Base-by-base conservation (phyloP, 2,888 invertebrate genomes). In the Trichogramma evanescens region DNA sequence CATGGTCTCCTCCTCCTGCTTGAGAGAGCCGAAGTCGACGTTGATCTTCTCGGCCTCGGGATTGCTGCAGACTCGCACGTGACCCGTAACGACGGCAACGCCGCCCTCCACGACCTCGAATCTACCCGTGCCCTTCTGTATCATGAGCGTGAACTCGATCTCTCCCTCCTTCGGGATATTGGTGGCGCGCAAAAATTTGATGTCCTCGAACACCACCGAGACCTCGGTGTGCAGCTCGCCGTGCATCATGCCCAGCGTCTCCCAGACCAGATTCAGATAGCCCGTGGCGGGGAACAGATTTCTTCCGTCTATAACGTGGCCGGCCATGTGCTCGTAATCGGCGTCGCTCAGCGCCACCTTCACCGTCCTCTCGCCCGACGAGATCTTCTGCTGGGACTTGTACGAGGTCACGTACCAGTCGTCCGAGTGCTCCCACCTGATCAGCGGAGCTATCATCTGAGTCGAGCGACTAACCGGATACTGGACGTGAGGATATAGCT, bases 401-500 rank as follows among this genome's bases (percentile, higher is more conserved):
- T 86, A 89, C 53, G 84, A 83, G 0, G 87, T 85, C 0, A 89
- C 86, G 67, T 84, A 87, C 88, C 89, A 90, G 62, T 88, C 85
- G 51, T 74, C 71, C 5, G 84, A 82, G 70, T 96, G 95, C 68
- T 95, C 91, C 95, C 95, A 96, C 66, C 85, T 84, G n/a, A 96
- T 84, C 1, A 90, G 79, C 4, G 93, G 88, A 0, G 91, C 84
- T 51, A 95, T 82, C 85, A 90, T 90, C 0, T 91, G 89, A 0
- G 96, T 96, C 2, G 89, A 89, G 41, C 88, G 83, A 0, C 93
- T 89, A 1, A 96, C 95, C 0, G 96, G 96, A 77, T 86, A 93
- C 50, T 84, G 72, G 0, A 93, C 80, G 40, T 81, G 75, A 0
- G 93, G 89, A 78, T 93, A 95, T 4, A 64, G 41, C 6, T 60